phyloP scores from a whole-genome alignment of 2,888 invertebrate genomes.

The Gonocerus acuteangulatus region DNA sequence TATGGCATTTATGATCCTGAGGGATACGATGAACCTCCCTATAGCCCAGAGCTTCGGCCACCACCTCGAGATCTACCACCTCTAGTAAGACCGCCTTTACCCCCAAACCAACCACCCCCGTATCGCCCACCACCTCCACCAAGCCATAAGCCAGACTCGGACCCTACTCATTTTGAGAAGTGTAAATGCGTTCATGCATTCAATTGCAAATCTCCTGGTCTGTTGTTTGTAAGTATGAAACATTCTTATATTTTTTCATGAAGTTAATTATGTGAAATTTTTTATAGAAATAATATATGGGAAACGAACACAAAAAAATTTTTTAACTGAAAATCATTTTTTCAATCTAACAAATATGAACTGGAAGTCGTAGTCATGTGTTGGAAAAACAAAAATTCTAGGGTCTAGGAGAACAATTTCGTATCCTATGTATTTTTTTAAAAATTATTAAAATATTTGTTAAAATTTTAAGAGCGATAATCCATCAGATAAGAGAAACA shows the following conservation, averaged over 20 bases:
- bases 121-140: conserved; percentile 41
- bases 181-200: conserved; percentile 52
- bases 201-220: conserved; percentile 50
- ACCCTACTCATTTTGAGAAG: conserved; percentile 40
- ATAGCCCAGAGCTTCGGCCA: conserved; percentile 13
- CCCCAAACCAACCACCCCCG: conserved; percentile 43
- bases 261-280: not conserved
- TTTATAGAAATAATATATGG: not conserved
- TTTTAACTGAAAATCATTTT: not conserved
- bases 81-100: conserved; percentile 12
- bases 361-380: too few relatives aligned
- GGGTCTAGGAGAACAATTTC: too few relatives aligned
- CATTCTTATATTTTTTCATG: not conserved
- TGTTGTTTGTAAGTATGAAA: conserved; percentile 48
- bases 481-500: too few relatives aligned
- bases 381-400: too few relatives aligned
- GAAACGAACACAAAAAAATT: too few relatives aligned
- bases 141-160: conserved; percentile 36
- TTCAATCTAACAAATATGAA: too few relatives aligned
- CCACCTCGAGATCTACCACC: not conserved
- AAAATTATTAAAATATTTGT: too few relatives aligned
- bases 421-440: too few relatives aligned
- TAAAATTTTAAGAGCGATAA: too few relatives aligned
- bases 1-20: conserved; percentile 30
- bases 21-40: conserved; percentile 18